phyloP scores from a whole-genome alignment of 1,140 invertebrate genomes.

The Lepidostoma basale region DNA sequence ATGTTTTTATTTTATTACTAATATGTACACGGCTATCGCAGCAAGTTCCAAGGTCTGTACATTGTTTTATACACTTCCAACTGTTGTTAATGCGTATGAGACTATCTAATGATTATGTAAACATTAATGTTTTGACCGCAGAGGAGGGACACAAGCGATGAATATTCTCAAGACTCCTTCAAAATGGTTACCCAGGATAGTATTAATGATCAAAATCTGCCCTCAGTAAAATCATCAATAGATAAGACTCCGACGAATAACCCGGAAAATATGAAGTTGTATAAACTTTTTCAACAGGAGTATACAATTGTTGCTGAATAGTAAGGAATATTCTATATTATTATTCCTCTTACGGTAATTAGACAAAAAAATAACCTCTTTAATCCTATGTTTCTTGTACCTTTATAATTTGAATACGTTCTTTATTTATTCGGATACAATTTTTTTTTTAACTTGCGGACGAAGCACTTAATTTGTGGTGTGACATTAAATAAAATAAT shows the following conservation, averaged over 20 bases:
- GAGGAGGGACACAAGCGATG: constrained; percentile 20
- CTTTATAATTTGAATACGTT: too few relatives aligned
- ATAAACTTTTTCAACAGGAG: constrained; percentile 43
- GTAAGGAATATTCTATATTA: constrained; percentile 30
- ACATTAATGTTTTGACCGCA: constrained; percentile 12
- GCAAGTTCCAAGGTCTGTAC: constrained; percentile 32
- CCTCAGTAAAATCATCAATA: constrained; percentile 9
- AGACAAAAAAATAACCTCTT: too few relatives aligned
- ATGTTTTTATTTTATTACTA: background rate
- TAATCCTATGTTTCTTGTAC: too few relatives aligned
- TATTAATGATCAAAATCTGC: constrained; percentile 16
- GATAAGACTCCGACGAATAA: background rate
- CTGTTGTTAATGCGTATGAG: constrained; percentile 17
- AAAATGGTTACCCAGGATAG: constrained; percentile 17
- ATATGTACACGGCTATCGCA: constrained; percentile 35
- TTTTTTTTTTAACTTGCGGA: too few relatives aligned
- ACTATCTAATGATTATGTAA: constrained; percentile 8
- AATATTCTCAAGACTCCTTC: constrained; percentile 23
- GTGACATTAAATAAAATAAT: too few relatives aligned
- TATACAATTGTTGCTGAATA: constrained; percentile 46
- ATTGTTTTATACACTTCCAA: constrained; percentile 3
- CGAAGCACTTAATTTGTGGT: too few relatives aligned
- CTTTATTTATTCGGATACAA: too few relatives aligned
- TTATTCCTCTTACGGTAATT: too few relatives aligned
- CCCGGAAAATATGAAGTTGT: constrained; percentile 33